Evolutionary conservation across 2,113 vertebrate genomes (phyloP).

Genomic region (Elaphurus davidianus): DNA sequence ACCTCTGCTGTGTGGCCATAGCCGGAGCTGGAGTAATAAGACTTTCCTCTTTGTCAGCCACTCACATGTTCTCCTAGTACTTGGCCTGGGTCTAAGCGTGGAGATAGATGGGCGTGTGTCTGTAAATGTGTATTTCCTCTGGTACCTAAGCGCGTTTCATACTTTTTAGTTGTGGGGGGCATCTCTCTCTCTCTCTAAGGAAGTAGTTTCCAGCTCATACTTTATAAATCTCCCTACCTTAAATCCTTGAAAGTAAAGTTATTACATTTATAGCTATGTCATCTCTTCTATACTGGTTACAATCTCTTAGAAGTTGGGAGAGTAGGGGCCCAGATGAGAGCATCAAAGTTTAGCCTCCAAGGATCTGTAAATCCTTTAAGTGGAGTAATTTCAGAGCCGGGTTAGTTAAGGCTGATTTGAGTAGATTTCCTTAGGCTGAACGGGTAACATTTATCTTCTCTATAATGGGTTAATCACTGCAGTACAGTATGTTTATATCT

Average conservation of each 20-base stretch:
- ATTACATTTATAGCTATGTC: not conserved
- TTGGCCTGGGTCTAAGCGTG: not conserved
- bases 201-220: not conserved
- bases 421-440: conserved; percentile 10
- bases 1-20: not conserved
- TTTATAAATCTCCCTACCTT: not conserved
- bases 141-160: not conserved
- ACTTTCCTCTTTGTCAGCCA: not conserved
- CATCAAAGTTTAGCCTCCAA: conserved; percentile 51
- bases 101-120: not conserved
- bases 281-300: conserved; percentile 21
- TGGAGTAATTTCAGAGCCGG: conserved; percentile 46
- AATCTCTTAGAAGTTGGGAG: conserved; percentile 9
- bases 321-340: not conserved
- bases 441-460: not conserved
- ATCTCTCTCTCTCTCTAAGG: not conserved
- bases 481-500: conserved; percentile 36
- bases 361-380: conserved; percentile 34
- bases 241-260: not conserved
- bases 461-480: conserved; percentile 4
- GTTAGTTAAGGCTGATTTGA: conserved; percentile 52
- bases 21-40: no score
- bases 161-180: not conserved
- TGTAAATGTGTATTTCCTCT: not conserved
- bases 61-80: accelerated